These are phyloP conservation scores for Nycticorax nycticorax DNA, from an alignment of 2,113 vertebrate genomes.

Conservation along the genomic window DNA sequence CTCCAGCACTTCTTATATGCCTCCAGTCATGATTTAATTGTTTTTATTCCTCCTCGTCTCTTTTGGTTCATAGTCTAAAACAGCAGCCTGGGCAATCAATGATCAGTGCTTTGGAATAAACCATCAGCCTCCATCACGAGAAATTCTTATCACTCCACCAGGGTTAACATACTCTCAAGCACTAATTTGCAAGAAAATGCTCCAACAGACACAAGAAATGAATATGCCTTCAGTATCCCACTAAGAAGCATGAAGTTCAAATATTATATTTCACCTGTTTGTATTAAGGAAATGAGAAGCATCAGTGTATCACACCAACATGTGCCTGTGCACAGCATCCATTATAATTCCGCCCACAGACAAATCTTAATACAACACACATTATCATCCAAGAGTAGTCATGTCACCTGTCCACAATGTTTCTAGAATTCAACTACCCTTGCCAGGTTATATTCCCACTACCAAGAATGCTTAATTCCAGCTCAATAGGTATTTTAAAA, in stretches of 20 bases:
- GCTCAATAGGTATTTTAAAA: background rate
- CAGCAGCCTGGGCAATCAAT: constrained; percentile 16
- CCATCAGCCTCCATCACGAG: background rate
- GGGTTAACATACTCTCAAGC: background rate
- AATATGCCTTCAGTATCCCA: background rate
- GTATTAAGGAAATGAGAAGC: background rate
- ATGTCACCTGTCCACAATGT: background rate
- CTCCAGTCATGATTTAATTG: constrained; percentile 46
- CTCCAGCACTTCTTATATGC: constrained; percentile 3
- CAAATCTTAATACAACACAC: background rate
- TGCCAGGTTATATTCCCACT: background rate
- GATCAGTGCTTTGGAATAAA: constrained; percentile 18
- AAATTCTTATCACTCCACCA: constrained; percentile 24
- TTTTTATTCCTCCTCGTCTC: constrained; percentile 7
- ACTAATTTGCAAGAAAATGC: constrained; percentile 34
- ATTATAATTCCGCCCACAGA: background rate
- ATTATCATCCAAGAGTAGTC: background rate
- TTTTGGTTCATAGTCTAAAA: constrained; percentile 8
- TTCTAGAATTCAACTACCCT: background rate
- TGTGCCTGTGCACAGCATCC: background rate
- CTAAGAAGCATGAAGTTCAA: background rate
- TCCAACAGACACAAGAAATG: constrained; percentile 4
- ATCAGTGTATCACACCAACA: background rate
- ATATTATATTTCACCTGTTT: background rate
- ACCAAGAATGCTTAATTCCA: background rate